Evolutionary conservation across 2,888 invertebrate species (phyloP).

Genomic region (Lissocephala sabroskyi): DNA sequence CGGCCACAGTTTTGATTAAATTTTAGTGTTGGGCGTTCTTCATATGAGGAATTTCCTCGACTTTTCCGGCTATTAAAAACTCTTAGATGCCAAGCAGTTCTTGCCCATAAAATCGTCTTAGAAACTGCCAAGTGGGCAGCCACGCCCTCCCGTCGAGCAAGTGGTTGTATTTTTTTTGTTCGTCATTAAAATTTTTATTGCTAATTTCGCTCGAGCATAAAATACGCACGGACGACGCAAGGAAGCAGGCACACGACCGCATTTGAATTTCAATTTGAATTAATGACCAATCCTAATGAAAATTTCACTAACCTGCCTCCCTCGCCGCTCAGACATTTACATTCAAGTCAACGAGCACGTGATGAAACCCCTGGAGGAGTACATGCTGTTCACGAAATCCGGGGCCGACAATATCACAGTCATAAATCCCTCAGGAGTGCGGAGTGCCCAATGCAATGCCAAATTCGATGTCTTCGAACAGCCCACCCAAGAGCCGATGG

Average conservation of each 20-base stretch:
- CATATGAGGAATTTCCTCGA: no score
- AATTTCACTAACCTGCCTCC: constrained; percentile 30
- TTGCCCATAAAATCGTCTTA: no score
- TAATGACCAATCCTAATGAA: constrained; percentile 65
- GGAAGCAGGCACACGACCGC: constrained; percentile 7
- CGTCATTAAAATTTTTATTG: constrained; percentile 56
- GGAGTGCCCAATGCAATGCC: constrained; percentile 88
- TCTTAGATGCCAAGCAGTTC: no score
- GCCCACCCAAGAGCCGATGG: constrained; percentile 75
- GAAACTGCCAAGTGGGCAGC: no score
- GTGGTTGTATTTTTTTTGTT: no score
- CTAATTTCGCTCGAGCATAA: constrained; percentile 53
- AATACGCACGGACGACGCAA: constrained; percentile 43
- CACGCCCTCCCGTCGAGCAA: constrained; percentile 14
- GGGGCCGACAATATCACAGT: constrained; percentile 89
- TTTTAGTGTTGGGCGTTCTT: no score
- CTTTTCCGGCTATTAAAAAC: no score
- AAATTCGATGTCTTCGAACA: constrained; percentile 80
- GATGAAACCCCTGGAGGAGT: constrained; percentile 92
- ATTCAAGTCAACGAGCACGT: constrained; percentile 85
- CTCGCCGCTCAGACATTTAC: constrained; percentile 81
- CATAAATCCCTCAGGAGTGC: constrained; percentile 88
- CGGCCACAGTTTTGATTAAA: no score
- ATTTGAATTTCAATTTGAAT: constrained; percentile 63
- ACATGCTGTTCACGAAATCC: constrained; percentile 91